phyloP scores from a whole-genome alignment of 1,140 invertebrate species.

The Cepaea nemoralis region DNA sequence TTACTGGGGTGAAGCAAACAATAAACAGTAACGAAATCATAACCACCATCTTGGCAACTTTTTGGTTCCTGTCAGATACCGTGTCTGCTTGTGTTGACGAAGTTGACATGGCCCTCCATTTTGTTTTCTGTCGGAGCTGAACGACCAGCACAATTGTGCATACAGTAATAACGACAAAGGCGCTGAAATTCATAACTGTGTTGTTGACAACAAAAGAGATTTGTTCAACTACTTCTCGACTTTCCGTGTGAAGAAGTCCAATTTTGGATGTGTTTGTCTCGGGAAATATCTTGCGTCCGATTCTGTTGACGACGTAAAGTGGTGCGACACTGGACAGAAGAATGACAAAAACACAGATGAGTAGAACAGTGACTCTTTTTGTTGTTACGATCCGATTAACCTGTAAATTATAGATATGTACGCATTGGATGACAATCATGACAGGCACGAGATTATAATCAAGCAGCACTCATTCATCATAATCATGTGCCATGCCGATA shows the following conservation, averaged over 20 bases:
- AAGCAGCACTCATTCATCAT: too few relatives aligned
- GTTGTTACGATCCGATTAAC: too few relatives aligned
- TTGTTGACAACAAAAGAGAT: background rate
- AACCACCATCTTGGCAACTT: constrained; percentile 16
- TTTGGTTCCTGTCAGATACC: background rate
- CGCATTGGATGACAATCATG: too few relatives aligned
- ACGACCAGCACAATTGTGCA: constrained; percentile 3
- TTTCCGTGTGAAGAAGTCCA: background rate
- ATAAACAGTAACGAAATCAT: constrained; percentile 4
- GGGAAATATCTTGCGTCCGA: background rate
- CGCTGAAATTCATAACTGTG: background rate
- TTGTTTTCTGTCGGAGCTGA: background rate
- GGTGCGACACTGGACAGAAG: background rate
- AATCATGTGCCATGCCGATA: too few relatives aligned
- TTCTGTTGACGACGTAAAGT: constrained; percentile 11
- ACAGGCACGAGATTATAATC: too few relatives aligned
- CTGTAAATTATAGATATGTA: too few relatives aligned
- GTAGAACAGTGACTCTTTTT: background rate
- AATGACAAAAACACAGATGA: background rate
- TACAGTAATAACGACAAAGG: background rate
- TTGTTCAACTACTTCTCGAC: background rate
- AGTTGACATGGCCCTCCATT: constrained; percentile 5
- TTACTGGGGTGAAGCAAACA: constrained; percentile 20
- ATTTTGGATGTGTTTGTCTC: background rate
- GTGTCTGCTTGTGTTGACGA: background rate